Conservation (phyloP, 2,888 invertebrate genomes). For the Drosophila phalerata region DNA sequence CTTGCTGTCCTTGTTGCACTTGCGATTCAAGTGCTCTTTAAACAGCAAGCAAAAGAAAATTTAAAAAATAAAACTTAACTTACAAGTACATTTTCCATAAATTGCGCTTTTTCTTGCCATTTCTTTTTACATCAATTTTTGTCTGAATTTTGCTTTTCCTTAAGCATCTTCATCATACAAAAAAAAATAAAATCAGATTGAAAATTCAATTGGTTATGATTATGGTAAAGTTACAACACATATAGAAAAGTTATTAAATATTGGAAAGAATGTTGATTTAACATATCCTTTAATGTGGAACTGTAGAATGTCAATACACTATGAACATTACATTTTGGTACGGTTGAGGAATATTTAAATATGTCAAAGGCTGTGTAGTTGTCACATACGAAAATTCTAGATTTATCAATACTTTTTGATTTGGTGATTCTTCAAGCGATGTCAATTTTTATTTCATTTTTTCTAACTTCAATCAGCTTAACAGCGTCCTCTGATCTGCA, state of each 20-base stretch:
- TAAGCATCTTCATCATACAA: constrained; percentile 1
- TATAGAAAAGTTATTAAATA: neutral
- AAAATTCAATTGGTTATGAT: constrained; percentile 9
- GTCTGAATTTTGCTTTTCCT: neutral
- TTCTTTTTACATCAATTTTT: neutral
- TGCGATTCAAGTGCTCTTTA: constrained; percentile 1
- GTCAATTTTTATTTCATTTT: neutral
- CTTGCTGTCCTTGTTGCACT: constrained; percentile 4
- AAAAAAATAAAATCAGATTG: neutral
- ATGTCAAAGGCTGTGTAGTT: too few relatives aligned
- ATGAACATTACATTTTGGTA: too few relatives aligned
- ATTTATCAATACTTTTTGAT: neutral
- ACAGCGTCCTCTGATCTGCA: constrained; percentile 1
- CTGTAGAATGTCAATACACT: neutral
- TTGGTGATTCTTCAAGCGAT: neutral
- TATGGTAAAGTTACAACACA: neutral
- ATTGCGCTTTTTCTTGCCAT: constrained; percentile 2
- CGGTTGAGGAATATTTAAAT: too few relatives aligned
- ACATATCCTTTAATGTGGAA: neutral
- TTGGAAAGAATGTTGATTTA: neutral
- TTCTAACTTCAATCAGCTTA: neutral
- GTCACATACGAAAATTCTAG: too few relatives aligned
- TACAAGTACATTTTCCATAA: constrained; percentile 6
- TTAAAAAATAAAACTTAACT: neutral
- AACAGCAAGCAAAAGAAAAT: neutral